Conservation (phyloP, 2,888 invertebrate genomes). For the Brachyopa scutellaris region DNA sequence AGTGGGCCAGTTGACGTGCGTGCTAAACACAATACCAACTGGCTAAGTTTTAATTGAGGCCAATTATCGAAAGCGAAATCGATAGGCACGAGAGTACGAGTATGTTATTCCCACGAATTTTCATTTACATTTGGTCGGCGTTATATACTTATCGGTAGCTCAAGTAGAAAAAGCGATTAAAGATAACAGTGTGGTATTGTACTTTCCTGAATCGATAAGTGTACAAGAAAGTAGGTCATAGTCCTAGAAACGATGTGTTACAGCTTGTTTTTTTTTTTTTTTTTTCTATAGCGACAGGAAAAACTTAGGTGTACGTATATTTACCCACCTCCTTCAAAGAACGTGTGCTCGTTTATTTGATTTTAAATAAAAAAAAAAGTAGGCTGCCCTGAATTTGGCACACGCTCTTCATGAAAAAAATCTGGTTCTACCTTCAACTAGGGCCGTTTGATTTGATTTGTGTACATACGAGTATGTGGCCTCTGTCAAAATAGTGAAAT, state of each 20-base stretch:
- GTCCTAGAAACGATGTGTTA: constrained; percentile 41
- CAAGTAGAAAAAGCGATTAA: too few relatives aligned
- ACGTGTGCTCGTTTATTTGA: not conserved
- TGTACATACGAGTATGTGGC: too few relatives aligned
- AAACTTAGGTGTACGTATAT: too few relatives aligned
- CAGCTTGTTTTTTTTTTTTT: constrained; percentile 3
- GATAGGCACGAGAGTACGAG: constrained; percentile 27
- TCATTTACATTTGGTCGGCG: not conserved
- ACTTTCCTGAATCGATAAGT: constrained; percentile 43
- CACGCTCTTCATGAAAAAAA: not conserved
- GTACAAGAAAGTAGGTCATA: constrained; percentile 53
- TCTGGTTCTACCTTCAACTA: too few relatives aligned
- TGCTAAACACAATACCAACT: constrained; percentile 29
- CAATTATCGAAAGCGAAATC: constrained; percentile 62
- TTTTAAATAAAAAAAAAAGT: not conserved
- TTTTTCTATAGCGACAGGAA: not conserved
- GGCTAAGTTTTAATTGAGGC: constrained; percentile 58
- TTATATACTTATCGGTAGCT: too few relatives aligned
- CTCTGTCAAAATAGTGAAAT: too few relatives aligned
- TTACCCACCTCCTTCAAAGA: not conserved
- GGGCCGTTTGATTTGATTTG: too few relatives aligned
- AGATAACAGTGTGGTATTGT: too few relatives aligned
- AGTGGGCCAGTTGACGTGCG: constrained; percentile 41
- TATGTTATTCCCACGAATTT: not conserved
- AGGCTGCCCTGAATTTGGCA: constrained; percentile 2